Evolutionary conservation across 2,797 vertebrate species (phyloP), one percentile per base, ranked within the genome.

Genomic region (Lithobates sylvaticus): DNA sequence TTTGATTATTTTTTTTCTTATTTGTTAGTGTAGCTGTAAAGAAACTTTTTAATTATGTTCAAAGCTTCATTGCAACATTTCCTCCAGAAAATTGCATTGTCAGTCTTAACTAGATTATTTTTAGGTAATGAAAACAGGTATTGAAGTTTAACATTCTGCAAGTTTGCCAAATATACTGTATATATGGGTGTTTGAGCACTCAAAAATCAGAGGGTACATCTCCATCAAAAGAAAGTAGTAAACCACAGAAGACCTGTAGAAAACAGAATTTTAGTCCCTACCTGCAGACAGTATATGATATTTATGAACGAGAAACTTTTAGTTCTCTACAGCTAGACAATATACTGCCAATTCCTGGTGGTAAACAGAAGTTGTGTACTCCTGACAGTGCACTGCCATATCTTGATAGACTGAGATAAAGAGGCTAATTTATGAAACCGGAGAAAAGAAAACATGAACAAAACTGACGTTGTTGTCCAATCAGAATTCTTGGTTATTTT

Each of bases 11-110:
- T 79, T 54, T 32, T 67, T 44, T 79, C 64, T 34, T 69, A 50
- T 67, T 67, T 67, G 77, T 79, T 47, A 69, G 29, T 50, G 64
- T 68, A 32, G 77, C 36, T 50, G 39, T 32, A 69, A 79, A 79
- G 27, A 29, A 67, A 67, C n/a, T 23, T 23, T 68, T 47, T 79
- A 79, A 79, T 68, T 79, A 68, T 67, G 65, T 29, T 67, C 65
- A 67, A 67, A 26, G 65, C 27, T 26, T 26, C n/a, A 67, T 5
- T 67, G 65, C 65, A 67, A 67, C 65, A 67, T 26, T 29, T 67
- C 26, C n/a, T 67, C n/a, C 65, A 29, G 10, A 67, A 67, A 12
- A 67, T 26, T 67, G 65, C 65, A 67, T 67, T 67, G 65, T 29
- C n/a, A 26, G 65, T 67, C 12, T 12, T 29, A 67, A 26, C 65